Evolutionary conservation across 2,888 invertebrate species (phyloP).

Genomic region (Sarcophaga subvicina): DNA sequence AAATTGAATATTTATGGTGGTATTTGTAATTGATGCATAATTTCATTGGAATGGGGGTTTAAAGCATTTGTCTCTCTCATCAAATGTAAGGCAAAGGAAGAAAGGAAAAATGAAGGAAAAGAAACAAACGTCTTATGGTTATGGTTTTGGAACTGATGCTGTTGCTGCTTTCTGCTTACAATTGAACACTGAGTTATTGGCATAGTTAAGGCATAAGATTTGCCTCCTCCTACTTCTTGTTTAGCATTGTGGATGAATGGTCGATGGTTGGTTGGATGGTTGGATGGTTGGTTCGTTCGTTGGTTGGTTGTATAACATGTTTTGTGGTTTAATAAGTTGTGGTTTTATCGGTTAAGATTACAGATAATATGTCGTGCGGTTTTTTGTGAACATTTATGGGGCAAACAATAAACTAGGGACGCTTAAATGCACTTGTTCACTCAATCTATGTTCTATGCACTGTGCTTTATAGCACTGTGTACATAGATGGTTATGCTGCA

Average conservation of each 20-base stretch:
- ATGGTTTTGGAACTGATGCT: background rate
- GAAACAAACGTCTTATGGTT: conserved; percentile 30
- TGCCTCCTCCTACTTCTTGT: conserved; percentile 42
- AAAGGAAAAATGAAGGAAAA: background rate
- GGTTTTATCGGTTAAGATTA: conserved; percentile 67
- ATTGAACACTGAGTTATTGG: conserved; percentile 39
- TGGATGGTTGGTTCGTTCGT: no score
- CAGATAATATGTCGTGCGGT: conserved; percentile 70
- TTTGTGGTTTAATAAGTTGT: conserved; percentile 66
- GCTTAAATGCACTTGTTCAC: conserved; percentile 55
- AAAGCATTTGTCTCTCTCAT: conserved; percentile 36
- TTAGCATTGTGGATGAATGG: background rate
- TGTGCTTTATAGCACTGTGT: background rate
- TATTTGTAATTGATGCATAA: conserved; percentile 43
- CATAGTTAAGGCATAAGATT: conserved; percentile 36
- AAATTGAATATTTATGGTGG: conserved; percentile 37
- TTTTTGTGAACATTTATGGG: conserved; percentile 54
- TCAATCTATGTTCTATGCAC: background rate
- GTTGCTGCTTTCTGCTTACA: background rate
- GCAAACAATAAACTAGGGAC: conserved; percentile 38
- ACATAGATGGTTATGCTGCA: background rate
- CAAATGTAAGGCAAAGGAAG: conserved; percentile 4
- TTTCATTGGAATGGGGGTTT: conserved; percentile 39
- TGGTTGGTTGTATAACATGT: conserved; percentile 55
- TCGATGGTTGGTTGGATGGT: no score